Percentiles rank a stretch among this genome's conserved stretches.
phyloP scores from a whole-genome alignment of 2,888 invertebrate genomes.

The Junonia oenone region DNA sequence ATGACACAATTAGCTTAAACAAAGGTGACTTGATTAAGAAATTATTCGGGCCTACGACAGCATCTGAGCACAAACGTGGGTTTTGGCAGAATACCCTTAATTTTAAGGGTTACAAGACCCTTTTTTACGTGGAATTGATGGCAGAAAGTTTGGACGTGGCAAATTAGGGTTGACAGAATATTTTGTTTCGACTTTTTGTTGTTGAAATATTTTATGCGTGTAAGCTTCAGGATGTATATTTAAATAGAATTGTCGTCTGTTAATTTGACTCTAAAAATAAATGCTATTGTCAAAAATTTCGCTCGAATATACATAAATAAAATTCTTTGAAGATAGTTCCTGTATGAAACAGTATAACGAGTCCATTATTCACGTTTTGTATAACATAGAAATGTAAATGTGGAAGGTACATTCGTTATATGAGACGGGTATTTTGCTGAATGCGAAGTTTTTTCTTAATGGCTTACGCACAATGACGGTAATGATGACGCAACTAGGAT shows the following conservation, averaged over 20 bases:
- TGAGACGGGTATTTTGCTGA: background rate
- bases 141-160: conserved; percentile 34
- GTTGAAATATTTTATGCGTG: conserved; percentile 2
- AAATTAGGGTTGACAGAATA: conserved; percentile 28
- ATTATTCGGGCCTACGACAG: conserved; percentile 46
- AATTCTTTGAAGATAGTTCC: background rate
- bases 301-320: background rate
- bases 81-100: conserved; percentile 33
- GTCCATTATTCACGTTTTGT: background rate
- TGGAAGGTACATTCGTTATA: background rate
- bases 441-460: conserved; percentile 4
- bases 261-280: no score
- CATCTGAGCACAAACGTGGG: conserved; percentile 42
- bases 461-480: conserved; percentile 3
- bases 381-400: background rate
- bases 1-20: conserved; percentile 61
- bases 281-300: background rate
- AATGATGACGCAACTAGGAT: conserved; percentile 9
- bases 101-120: conserved; percentile 37
- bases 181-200: conserved; percentile 15
- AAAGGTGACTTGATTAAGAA: conserved; percentile 65
- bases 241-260: no score
- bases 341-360: background rate
- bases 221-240: no score
- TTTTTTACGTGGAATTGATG: conserved; percentile 35